A percentile compares a stretch with the other conserved stretches of the same genome.
Evolutionary conservation across 2,888 invertebrate genomes (phyloP).

Genomic region (Falcaria lacertinaria): DNA sequence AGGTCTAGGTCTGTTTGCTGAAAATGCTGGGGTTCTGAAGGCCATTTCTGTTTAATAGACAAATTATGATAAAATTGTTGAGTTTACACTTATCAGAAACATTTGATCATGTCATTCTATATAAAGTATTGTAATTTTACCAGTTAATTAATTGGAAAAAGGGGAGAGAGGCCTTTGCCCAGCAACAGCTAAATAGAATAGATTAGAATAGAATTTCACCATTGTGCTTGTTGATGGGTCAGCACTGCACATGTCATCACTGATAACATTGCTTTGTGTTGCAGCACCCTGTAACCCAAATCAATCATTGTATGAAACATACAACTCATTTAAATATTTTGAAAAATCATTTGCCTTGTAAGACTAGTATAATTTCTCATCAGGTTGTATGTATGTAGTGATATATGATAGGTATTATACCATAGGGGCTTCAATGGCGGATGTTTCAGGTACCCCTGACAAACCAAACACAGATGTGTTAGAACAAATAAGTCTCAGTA

Average conservation of each 20-base stretch:
- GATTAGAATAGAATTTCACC: conserved; percentile 20
- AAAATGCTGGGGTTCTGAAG: conserved; percentile 40
- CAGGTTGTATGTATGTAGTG: too few relatives aligned
- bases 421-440: conserved; percentile 32
- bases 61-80: background rate
- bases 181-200: too few relatives aligned
- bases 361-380: too few relatives aligned
- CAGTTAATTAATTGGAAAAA: too few relatives aligned
- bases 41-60: conserved; percentile 40
- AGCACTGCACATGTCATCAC: conserved; percentile 33
- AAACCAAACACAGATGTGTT: conserved; percentile 53
- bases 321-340: too few relatives aligned
- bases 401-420: too few relatives aligned
- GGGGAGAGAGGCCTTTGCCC: too few relatives aligned
- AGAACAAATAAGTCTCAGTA: conserved; percentile 47
- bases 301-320: background rate
- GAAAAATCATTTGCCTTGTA: too few relatives aligned
- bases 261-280: conserved; percentile 28
- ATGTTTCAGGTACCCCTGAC: conserved; percentile 50
- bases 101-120: too few relatives aligned
- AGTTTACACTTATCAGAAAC: too few relatives aligned
- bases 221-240: conserved; percentile 39
- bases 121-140: too few relatives aligned
- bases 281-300: conserved; percentile 18
- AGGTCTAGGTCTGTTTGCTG: conserved; percentile 39